Evolutionary conservation across 2,888 invertebrate species (phyloP), one percentile per base, ranked within the genome.

Genomic region (Malthinus flaveolus): DNA sequence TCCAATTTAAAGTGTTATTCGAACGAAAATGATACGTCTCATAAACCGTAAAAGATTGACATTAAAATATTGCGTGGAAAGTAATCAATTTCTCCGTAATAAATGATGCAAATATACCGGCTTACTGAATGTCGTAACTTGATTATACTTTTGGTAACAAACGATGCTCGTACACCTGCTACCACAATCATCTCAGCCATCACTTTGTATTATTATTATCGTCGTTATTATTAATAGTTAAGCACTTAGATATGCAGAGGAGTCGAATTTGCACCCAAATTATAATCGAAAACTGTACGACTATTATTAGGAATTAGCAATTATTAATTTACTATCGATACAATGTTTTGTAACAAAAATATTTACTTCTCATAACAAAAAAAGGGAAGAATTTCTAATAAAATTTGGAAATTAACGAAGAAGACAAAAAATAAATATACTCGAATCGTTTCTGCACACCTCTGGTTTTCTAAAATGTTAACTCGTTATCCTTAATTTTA

Each of bases 151-250:
- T 35, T 31, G 39, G 46, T 56, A 56, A 57, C 51, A 47, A 57
- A 57, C 39, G 56, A 57, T 57, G 35, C 37, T 57, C 15, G 39
- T 10, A 47, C 57, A 58, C 57, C 52, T 49, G 48, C 47, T 52
- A 53, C 49, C 47, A 34, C 51, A 51, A 47, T 51, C 44, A 52
- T 51, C 49, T 58, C 58, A 53, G 53, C 57, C 51, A 51, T 57
- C 42, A 37, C 33, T 57, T 47, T 35, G 33, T 33, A 32, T 52
- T 52, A 51, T 37, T 46, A 56, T 35, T 56, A 55, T 55, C 34
- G 49, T 44, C 34, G 44, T n/a, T n/a, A 23, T 44, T 52, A 50
- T 54, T 37, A 46, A 39, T 47, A 50, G 10, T 59, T 59, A 59
- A 59, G 59, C 54, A 59, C 54, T 37, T 54, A 55, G 36, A 39